Conservation (phyloP, 2,113 vertebrate species). For the Pluvianellus socialis region DNA sequence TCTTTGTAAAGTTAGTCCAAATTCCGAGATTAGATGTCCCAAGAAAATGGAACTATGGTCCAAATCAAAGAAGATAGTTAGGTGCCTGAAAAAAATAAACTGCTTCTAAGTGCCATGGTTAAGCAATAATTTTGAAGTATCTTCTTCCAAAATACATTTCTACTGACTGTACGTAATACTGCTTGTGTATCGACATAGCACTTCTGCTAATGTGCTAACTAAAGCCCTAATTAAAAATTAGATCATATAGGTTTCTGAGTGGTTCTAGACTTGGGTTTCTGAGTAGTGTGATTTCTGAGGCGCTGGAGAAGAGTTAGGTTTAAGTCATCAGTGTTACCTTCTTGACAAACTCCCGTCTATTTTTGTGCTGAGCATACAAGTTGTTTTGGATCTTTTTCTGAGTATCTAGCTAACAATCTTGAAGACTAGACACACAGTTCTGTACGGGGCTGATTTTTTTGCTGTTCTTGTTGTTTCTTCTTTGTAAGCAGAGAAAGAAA, state of each 20-base stretch:
- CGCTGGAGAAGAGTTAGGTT: neutral
- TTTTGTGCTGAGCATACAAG: neutral
- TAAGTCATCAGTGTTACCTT: neutral
- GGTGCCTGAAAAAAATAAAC: neutral
- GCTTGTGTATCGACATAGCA: neutral
- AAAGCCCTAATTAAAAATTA: neutral
- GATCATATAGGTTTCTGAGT: neutral
- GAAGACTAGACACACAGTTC: neutral
- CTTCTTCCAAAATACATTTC: neutral
- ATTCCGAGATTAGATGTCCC: neutral
- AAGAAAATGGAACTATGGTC: neutral
- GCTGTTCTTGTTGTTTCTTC: neutral
- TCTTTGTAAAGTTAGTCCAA: neutral
- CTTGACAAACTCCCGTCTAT: neutral
- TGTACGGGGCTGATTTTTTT: neutral
- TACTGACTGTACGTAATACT: neutral
- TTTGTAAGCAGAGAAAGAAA: neutral
- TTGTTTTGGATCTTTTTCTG: neutral
- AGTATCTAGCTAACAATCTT: neutral
- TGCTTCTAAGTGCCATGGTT: neutral
- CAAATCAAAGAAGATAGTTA: neutral
- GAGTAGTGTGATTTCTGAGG: neutral
- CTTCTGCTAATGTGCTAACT: neutral
- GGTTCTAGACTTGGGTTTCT: neutral
- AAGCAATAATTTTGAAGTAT: constrained; percentile 19